Base-by-base conservation (phyloP, 2,888 invertebrate genomes). In the Monochamus alternatus region DNA sequence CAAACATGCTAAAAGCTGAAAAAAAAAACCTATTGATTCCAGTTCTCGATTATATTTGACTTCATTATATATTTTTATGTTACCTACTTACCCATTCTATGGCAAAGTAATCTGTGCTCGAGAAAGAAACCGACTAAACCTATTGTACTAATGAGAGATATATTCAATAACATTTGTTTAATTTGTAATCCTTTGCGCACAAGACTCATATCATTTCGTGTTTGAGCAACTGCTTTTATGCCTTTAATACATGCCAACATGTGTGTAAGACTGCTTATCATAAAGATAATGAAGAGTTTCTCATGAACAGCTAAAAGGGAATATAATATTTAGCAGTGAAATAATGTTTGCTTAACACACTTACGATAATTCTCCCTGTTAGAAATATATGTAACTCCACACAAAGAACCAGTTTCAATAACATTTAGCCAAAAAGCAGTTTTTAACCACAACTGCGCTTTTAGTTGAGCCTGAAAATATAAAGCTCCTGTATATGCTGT, bases 281-380 rank as follows among this genome's bases (percentile, higher is more conserved):
- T 96, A 89, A 98, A 98, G 80, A 93, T 91, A 85, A 97, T 96
- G 90, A 98, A 98, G 84, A 97, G 94, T 89, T 96, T 96, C 90
- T 97, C 97, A 89, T 96, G 95, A 79, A 95, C 91, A 84, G 96
- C 97, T 97, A 90, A 74, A 93, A 92, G n/a, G 0, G 7, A 55
- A 8, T 55, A 55, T 7, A 22, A 38, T 38, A 38, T 7, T 1
- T 38, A 38, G 38, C 38, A 62, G 55, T 38, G 22, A 3, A n/a
- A 62, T 5, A 44, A 62, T 10, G 8, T n/a, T 70, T 38, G 32
- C 7, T 44, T 30, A 75, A 38, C 68, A 52, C 51, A 93, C 96
- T 95, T 91, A 97, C 97, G 96, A 91, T 97, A 98, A 89, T 98
- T 97, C 90, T 98, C 97, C 87, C 94, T 93, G 90, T 98, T 98